Evolutionary conservation across 1,140 invertebrate genomes (phyloP), one percentile per base, ranked within the genome.

Genomic region (Oncopodura yosiiana): DNA sequence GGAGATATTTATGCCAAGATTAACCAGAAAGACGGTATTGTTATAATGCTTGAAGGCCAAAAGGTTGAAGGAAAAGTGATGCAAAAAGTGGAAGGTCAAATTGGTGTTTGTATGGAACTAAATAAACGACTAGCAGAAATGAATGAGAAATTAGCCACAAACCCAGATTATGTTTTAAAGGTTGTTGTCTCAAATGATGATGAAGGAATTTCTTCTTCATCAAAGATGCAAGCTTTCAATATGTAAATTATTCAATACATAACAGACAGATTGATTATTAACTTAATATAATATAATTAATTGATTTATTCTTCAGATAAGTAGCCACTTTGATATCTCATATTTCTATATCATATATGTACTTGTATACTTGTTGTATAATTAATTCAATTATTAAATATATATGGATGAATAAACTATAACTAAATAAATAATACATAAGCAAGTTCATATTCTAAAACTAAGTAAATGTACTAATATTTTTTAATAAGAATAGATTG

Each of bases 11-110:
- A 86, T 77, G 94, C 93, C 1, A 87, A 86, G 58, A 96, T 98
- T 48, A 95, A 96, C 75, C 90, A 96, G 73, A 93, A 92, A 71
- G 93, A 96, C 74, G 93, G 93, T 11, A 98, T 96, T 93, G 93
- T 98, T 14, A 76, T 91, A 23, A 97, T 98, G 69, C 82, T 90
- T 60, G 92, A 96, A 69, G 90, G 90, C 74, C 91, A 96, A 69
- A 94, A 93, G 69, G 94, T 91, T 68, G 86, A 94, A 63, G 83
- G 87, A 0, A 76, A 78, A 55, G 93, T 94, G 76, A 76, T 96
- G 59, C 79, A 83, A 58, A 80, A 84, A 44, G 69, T 96, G 39
- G 87, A 95, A 74, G 80, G 86, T 66, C 73, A 94, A 78, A 87
- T 94, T 79, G 80, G 81, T 18, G 77, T 81, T 45, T 92, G 89